Evolutionary conservation across 1,140 invertebrate genomes (phyloP).

Genomic region (Caenorhabditis briggsae): DNA sequence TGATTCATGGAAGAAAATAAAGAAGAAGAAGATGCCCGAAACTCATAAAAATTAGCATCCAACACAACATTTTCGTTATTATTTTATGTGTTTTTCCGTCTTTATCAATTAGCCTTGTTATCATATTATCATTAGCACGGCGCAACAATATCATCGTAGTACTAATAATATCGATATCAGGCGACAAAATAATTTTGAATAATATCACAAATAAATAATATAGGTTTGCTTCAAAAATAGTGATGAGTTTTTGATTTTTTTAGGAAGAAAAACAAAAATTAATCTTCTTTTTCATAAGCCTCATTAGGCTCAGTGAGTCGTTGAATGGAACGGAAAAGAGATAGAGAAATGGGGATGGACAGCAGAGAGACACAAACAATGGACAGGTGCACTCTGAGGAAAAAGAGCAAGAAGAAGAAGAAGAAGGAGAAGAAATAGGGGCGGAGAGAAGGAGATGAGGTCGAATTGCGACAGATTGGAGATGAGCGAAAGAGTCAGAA

Average conservation of each 20-base stretch:
- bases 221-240: neutral
- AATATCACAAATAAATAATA: neutral
- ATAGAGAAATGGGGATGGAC: neutral
- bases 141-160: neutral
- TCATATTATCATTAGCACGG: constrained; percentile 6
- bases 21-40: neutral
- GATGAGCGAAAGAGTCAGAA: constrained; percentile 26
- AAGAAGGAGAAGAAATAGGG: neutral
- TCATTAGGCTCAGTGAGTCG: constrained; percentile 20
- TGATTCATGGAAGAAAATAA: constrained; percentile 15
- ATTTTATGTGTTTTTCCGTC: constrained; percentile 43
- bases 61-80: constrained; percentile 7
- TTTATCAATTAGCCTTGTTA: constrained; percentile 1
- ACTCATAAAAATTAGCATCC: constrained; percentile 6
- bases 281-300: neutral
- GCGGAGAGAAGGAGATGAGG: constrained; percentile 16
- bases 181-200: neutral
- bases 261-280: constrained; percentile 1
- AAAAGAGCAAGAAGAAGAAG: neutral
- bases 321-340: neutral
- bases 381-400: constrained; percentile 56
- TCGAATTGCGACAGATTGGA: constrained; percentile 44
- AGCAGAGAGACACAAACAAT: constrained; percentile 27
- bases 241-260: neutral
- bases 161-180: constrained; percentile 13